Evolutionary conservation across 2,113 vertebrate genomes (phyloP).

Genomic region (Cyphomyrus discorhynchus): DNA sequence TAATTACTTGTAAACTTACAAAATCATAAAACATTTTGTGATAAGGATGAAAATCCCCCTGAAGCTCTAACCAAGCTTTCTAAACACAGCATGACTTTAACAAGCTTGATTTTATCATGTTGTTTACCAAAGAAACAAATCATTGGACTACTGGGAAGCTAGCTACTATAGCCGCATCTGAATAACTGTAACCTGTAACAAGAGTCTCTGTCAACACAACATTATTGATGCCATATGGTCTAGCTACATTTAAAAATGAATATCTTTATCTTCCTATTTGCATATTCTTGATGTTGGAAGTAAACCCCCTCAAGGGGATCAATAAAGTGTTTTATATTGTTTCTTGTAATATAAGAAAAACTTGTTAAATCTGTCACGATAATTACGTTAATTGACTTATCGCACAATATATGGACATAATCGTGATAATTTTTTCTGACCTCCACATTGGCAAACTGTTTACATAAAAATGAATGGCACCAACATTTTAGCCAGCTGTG

Average conservation of each 20-base stretch:
- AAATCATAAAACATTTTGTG: not conserved
- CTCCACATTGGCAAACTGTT: not conserved
- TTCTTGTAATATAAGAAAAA: not conserved
- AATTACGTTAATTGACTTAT: not conserved
- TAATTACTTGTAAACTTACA: slow-evolving; percentile 1
- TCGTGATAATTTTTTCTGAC: not conserved
- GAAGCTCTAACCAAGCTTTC: not conserved
- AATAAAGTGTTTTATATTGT: not conserved
- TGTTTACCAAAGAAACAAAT: not conserved
- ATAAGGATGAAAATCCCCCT: not conserved
- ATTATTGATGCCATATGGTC: not conserved
- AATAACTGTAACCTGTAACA: not conserved
- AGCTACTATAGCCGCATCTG: not conserved
- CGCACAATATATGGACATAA: not conserved
- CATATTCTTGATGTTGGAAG: not conserved
- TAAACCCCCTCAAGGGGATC: not conserved
- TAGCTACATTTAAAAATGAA: not conserved
- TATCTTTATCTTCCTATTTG: not conserved
- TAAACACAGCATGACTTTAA: not conserved
- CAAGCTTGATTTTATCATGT: not conserved
- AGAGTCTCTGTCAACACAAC: not conserved
- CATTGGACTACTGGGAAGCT: not conserved
- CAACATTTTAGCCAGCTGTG: not conserved
- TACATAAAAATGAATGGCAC: not conserved
- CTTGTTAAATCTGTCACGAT: not conserved